Conservation (phyloP, 2,797 vertebrate species). For the Pipistrellus pipistrellus region DNA sequence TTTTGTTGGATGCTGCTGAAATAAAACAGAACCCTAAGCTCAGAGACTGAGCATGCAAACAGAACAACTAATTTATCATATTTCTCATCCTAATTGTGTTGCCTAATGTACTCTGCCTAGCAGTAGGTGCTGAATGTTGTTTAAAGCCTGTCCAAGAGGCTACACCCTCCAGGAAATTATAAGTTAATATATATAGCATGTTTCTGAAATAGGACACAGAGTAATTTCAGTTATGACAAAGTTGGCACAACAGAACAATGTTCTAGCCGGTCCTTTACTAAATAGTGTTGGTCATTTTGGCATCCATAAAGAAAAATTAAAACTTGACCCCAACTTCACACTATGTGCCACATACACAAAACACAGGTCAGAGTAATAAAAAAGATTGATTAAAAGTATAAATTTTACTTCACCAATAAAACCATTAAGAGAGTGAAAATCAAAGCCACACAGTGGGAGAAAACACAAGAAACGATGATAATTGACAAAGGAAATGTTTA, state of each 20-base stretch:
- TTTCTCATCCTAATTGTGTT: background rate
- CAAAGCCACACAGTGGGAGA: background rate
- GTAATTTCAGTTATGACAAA: constrained; percentile 8
- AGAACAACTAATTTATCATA: background rate
- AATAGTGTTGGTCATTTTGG: background rate
- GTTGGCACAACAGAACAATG: background rate
- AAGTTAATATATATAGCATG: background rate
- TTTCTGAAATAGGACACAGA: background rate
- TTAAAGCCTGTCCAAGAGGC: background rate
- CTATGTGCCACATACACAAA: background rate
- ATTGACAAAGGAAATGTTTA: background rate
- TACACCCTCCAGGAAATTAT: background rate
- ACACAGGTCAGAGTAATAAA: background rate
- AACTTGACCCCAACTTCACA: background rate
- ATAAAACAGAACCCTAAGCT: constrained; percentile 43
- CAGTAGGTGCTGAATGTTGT: background rate
- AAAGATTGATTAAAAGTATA: background rate
- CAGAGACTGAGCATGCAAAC: background rate
- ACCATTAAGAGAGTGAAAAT: background rate
- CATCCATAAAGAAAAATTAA: constrained; percentile 1
- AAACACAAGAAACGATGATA: background rate
- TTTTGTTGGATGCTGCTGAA: background rate
- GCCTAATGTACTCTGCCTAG: background rate
- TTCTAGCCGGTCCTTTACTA: background rate
- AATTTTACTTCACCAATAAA: background rate